These are phyloP conservation scores for Bombus confusus DNA, from an alignment of 1,140 invertebrate species.

Conservation along the genomic window DNA sequence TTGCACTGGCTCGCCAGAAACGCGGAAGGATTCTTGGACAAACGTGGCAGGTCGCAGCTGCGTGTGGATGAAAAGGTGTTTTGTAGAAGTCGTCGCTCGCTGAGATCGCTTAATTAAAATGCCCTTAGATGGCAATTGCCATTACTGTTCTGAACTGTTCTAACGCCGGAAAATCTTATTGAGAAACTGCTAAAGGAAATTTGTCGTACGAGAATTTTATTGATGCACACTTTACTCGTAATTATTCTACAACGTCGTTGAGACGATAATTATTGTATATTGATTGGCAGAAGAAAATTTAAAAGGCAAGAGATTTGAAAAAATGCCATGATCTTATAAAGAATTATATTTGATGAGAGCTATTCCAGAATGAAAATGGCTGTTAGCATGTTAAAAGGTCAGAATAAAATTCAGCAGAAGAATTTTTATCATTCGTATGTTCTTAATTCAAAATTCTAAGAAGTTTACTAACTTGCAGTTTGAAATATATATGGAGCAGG, in stretches of 20 bases:
- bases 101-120: constrained; percentile 44
- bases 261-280: neutral
- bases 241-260: neutral
- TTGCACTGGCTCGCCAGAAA: constrained; percentile 40
- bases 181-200: neutral
- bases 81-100: constrained; percentile 8
- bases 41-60: constrained; percentile 4
- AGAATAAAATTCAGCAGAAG: no score
- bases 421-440: neutral
- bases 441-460: neutral
- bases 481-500: neutral
- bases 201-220: neutral
- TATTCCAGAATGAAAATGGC: no score
- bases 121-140: constrained; percentile 42
- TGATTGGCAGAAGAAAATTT: neutral
- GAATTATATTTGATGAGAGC: neutral
- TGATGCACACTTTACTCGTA: no score
- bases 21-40: constrained; percentile 39
- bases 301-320: neutral
- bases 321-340: neutral
- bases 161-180: neutral
- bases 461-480: neutral
- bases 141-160: constrained; percentile 6
- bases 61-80: constrained; percentile 25
- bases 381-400: neutral